Conservation (phyloP, 2,113 vertebrate genomes). For the Neotoma lepida region DNA sequence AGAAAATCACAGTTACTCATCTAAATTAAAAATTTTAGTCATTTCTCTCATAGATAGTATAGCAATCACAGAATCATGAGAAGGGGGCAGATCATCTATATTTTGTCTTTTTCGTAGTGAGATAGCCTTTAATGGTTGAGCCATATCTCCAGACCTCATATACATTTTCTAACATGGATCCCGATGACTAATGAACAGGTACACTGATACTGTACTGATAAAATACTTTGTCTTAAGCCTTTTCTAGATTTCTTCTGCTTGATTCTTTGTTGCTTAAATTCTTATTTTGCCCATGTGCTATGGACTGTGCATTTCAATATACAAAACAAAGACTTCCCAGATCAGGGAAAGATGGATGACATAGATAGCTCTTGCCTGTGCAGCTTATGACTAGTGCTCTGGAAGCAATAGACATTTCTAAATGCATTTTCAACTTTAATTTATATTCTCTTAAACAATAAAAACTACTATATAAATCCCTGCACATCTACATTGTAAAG, state of each 20-base stretch:
- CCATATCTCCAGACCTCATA: background rate
- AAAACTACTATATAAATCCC: background rate
- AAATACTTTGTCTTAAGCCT: background rate
- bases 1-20: background rate
- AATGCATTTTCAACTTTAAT: slow-evolving; percentile 47
- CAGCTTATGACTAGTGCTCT: background rate
- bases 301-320: background rate
- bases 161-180: slow-evolving; percentile 10
- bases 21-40: background rate
- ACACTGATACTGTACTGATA: background rate
- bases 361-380: background rate
- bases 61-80: background rate
- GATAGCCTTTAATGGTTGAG: background rate
- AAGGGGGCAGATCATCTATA: background rate
- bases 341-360: background rate
- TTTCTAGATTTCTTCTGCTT: background rate
- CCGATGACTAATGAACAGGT: background rate
- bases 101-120: background rate
- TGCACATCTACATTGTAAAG: slow-evolving; percentile 28
- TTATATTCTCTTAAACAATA: slow-evolving; percentile 32
- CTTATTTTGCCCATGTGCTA: background rate
- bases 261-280: background rate
- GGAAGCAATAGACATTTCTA: background rate
- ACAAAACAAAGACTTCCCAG: background rate
- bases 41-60: background rate